Conservation (phyloP, 2,888 invertebrate species). For the Limulus polyphemus region DNA sequence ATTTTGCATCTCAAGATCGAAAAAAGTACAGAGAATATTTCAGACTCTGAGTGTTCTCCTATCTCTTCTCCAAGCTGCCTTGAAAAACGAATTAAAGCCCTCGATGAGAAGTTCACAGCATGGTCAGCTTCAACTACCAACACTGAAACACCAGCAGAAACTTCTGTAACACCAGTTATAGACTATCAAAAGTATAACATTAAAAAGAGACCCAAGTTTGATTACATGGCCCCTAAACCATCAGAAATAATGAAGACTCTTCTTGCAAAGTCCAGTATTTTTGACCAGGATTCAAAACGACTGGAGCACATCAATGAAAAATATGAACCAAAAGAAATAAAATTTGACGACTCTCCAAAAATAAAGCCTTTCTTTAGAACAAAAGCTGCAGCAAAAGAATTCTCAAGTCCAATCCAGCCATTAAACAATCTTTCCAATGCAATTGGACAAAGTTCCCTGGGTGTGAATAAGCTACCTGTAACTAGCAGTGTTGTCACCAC, state of each 20-base stretch:
- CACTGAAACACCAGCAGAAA: neutral
- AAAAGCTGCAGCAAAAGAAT: constrained; percentile 31
- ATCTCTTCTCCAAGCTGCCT: constrained; percentile 44
- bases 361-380: constrained; percentile 27
- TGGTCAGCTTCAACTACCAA: constrained; percentile 48
- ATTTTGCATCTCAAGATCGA: constrained; percentile 9
- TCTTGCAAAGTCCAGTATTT: constrained; percentile 80
- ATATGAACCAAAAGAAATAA: constrained; percentile 47
- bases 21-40: constrained; percentile 8
- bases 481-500: too few relatives aligned
- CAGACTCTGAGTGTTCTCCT: constrained; percentile 21
- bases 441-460: too few relatives aligned
- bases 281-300: constrained; percentile 88
- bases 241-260: constrained; percentile 87
- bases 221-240: constrained; percentile 51
- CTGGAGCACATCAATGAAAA: constrained; percentile 67
- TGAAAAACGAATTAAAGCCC: constrained; percentile 78
- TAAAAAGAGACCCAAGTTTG: constrained; percentile 33
- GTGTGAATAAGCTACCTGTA: too few relatives aligned
- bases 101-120: constrained; percentile 85
- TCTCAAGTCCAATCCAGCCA: constrained; percentile 22
- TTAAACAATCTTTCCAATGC: too few relatives aligned
- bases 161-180: constrained; percentile 8
- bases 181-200: constrained; percentile 36
- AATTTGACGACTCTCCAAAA: constrained; percentile 18